Percentiles rank a stretch among this genome's conserved stretches.
phyloP scores from a whole-genome alignment of 2,113 vertebrate species.

The Acrocephalus arundinaceus region DNA sequence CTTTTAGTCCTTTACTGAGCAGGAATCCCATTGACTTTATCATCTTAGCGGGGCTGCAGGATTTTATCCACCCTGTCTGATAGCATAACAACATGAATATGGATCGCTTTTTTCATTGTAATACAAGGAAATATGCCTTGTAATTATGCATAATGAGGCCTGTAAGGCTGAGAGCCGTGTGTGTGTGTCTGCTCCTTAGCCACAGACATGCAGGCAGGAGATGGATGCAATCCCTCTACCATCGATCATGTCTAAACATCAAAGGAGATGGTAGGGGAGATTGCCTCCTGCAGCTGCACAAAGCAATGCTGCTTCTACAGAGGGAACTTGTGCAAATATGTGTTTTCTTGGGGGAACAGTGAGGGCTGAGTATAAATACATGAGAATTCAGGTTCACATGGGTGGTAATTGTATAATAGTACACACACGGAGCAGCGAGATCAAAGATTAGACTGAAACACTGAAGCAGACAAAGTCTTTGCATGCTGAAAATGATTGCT shows the following conservation, averaged over 20 bases:
- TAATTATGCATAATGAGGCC: not conserved
- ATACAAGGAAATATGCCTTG: not conserved
- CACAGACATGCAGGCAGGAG: not conserved
- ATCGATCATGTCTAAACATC: not conserved
- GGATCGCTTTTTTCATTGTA: not conserved
- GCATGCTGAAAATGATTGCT: not conserved
- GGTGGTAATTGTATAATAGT: not conserved
- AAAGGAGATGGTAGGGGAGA: not conserved
- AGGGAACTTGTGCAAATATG: not conserved
- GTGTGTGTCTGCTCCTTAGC: not conserved
- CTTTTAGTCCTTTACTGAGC: not conserved
- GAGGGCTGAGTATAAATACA: not conserved
- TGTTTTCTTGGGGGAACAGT: not conserved
- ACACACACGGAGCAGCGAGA: not conserved
- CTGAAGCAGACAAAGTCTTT: not conserved
- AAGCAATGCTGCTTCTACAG: not conserved
- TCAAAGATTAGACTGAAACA: constrained; percentile 4
- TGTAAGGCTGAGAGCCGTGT: not conserved
- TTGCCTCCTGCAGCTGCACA: not conserved
- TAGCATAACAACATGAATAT: not conserved
- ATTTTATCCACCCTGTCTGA: not conserved
- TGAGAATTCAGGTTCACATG: not conserved
- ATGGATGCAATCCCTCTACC: not conserved
- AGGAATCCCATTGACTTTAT: not conserved
- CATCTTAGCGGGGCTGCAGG: not conserved